A percentile compares a stretch with the other conserved stretches of the same genome.
These are phyloP conservation scores for Pyrrhia umbra DNA, from an alignment of 2,888 invertebrate species.

Conservation along the genomic window DNA sequence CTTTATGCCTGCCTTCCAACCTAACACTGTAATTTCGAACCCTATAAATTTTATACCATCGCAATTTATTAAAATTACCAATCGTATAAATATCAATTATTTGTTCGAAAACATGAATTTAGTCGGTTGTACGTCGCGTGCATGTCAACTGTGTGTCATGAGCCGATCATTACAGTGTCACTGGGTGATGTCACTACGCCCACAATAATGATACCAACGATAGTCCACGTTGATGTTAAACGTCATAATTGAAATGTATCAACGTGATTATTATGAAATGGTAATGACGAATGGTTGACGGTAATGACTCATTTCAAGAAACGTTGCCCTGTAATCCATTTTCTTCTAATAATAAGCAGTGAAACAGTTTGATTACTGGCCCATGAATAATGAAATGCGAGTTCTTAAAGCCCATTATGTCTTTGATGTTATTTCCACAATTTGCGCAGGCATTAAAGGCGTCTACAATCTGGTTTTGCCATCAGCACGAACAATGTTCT, in stretches of 20 bases:
- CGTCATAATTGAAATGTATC: constrained; percentile 62
- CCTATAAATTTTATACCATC: constrained; percentile 36
- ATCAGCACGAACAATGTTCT: constrained; percentile 58
- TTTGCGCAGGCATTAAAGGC: constrained; percentile 33
- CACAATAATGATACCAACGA: constrained; percentile 60
- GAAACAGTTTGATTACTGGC: constrained; percentile 36
- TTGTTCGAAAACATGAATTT: constrained; percentile 58
- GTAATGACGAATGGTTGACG: constrained; percentile 50
- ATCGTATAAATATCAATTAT: constrained; percentile 61
- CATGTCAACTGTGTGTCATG: constrained; percentile 55
- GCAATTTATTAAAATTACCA: constrained; percentile 56
- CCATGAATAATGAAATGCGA: constrained; percentile 42
- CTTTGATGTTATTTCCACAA: constrained; percentile 48
- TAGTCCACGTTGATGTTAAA: constrained; percentile 54
- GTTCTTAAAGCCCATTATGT: constrained; percentile 36
- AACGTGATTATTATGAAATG: constrained; percentile 52
- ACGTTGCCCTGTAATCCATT: constrained; percentile 19
- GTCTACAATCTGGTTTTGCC: constrained; percentile 34
- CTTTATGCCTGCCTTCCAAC: constrained; percentile 57
- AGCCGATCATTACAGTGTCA: constrained; percentile 63
- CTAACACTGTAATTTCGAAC: constrained; percentile 41
- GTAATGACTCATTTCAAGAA: constrained; percentile 52
- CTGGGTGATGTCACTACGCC: constrained; percentile 60
- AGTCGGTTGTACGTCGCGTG: constrained; percentile 63
- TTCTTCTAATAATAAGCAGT: constrained; percentile 35